phyloP scores from a whole-genome alignment of 2,113 vertebrate species.

The Macrotis lagotis region DNA sequence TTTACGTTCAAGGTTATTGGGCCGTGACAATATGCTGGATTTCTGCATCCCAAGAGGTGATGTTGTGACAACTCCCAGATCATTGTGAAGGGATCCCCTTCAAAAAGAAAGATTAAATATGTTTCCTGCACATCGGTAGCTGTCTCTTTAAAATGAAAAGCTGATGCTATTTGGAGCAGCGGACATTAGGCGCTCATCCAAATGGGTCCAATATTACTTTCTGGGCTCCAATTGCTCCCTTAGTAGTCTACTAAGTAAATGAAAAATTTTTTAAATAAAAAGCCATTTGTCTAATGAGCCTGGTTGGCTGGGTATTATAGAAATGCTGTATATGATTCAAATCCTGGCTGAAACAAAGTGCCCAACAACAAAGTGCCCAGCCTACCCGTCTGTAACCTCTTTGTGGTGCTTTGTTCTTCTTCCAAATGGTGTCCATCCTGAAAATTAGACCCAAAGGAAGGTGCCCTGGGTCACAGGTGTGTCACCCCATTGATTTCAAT shows the following conservation, averaged over 20 bases:
- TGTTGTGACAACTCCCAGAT: background rate
- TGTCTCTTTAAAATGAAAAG: slow-evolving; percentile 17
- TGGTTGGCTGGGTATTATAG: background rate
- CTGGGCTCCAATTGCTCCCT: slow-evolving; percentile 18
- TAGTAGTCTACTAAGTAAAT: slow-evolving; percentile 35
- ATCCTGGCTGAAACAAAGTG: slow-evolving; percentile 35
- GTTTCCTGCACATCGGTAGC: background rate
- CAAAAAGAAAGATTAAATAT: background rate
- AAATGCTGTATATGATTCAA: slow-evolving; percentile 48
- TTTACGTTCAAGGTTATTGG: slow-evolving; percentile 7
- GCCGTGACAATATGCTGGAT: background rate
- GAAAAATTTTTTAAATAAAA: slow-evolving; percentile 34
- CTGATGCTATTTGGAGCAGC: background rate
- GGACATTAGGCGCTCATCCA: background rate
- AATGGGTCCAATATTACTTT: slow-evolving; percentile 13
- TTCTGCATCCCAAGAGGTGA: background rate
- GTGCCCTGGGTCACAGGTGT: background rate
- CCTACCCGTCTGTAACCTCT: background rate
- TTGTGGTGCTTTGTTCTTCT: slow-evolving; percentile 18
- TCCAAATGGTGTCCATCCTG: slow-evolving; percentile 13
- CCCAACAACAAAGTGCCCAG: background rate
- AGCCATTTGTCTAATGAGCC: slow-evolving; percentile 45
- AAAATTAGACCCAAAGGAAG: background rate
- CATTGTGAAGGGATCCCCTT: background rate
- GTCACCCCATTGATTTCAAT: background rate